Evolutionary conservation across 2,113 vertebrate genomes (phyloP), one percentile per base, ranked within the genome.

Genomic region (Hoplias malabaricus): DNA sequence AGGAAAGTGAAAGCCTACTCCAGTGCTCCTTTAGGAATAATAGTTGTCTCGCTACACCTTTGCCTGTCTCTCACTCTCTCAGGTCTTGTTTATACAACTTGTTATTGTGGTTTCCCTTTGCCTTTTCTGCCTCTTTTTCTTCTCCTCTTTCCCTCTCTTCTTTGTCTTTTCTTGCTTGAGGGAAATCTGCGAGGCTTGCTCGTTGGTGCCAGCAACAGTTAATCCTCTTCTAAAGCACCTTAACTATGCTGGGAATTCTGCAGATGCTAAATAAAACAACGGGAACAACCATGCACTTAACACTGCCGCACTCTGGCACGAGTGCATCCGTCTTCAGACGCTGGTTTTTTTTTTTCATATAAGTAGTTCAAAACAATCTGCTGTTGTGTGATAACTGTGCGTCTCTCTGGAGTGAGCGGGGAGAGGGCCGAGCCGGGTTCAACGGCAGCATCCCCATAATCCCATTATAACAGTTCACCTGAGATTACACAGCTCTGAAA

Each of bases 201-300:
- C 73, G n/a, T 70, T 2, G 56, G 68, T 70, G 85, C 85, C 83
- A 83, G 85, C 81, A 78, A 65, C 50, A 79, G 81, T 81, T 86
- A 86, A 86, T 86, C 85, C 81, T 72, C 71, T 80, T 71, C 81
- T 59, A 83, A 86, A 86, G 83, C 85, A 86, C 79, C 85, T 86
- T 86, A 86, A 84, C 81, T 80, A 82, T 79, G 77, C 83, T 80
- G 83, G 83, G 81, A 84, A 84, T 86, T 83, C 76, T 80, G 77
- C 73, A 78, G 85, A 80, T 76, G 81, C 78, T 80, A 75, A 81
- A 84, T 78, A 77, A 83, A 84, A 81, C 76, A 79, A 73, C 83
- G 69, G 80, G 62, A 84, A 84, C 79, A 85, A 72, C 80, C 72
- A 74, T 82, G 83, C 73, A 78, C 83, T 85, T 85, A 75, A 84